These are phyloP conservation scores for Folsomia candida DNA, from an alignment of 2,888 invertebrate species.

Conservation along the genomic window DNA sequence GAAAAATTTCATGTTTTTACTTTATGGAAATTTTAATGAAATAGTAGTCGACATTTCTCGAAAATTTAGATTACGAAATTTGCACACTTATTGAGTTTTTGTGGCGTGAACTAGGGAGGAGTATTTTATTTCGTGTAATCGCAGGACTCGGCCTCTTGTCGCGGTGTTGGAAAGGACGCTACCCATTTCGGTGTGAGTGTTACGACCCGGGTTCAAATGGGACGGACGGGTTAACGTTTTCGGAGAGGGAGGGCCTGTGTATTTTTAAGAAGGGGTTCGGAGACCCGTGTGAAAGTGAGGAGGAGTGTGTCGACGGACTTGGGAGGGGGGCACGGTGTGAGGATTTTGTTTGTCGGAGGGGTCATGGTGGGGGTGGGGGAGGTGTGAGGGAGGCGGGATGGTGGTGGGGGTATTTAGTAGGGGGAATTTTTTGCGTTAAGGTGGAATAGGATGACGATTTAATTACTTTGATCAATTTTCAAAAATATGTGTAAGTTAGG, in stretches of 20 bases:
- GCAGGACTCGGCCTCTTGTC: slow-evolving; percentile 7
- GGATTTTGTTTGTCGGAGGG: background rate
- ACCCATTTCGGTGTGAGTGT: slow-evolving; percentile 13
- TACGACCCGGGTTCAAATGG: slow-evolving; percentile 11
- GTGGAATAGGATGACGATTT: background rate
- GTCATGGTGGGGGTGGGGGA: background rate
- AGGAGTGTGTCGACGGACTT: slow-evolving; percentile 12
- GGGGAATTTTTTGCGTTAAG: background rate
- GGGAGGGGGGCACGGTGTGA: slow-evolving; percentile 1
- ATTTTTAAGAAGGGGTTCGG: slow-evolving; percentile 4
- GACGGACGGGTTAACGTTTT: background rate
- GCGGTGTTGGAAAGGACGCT: background rate
- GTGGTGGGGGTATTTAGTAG: background rate
- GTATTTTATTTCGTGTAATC: no score
- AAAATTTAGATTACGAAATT: no score
- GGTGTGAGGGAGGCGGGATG: background rate
- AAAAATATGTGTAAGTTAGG: no score
- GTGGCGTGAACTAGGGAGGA: no score
- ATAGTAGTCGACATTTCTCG: no score
- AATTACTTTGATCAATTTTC: background rate
- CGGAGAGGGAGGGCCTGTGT: slow-evolving; percentile 2
- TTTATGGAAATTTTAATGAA: no score
- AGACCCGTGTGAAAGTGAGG: slow-evolving; percentile 10
- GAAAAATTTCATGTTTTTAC: no score
- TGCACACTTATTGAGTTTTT: no score